Base-by-base conservation (phyloP, 2,888 invertebrate genomes). In the Andrena camellia region DNA sequence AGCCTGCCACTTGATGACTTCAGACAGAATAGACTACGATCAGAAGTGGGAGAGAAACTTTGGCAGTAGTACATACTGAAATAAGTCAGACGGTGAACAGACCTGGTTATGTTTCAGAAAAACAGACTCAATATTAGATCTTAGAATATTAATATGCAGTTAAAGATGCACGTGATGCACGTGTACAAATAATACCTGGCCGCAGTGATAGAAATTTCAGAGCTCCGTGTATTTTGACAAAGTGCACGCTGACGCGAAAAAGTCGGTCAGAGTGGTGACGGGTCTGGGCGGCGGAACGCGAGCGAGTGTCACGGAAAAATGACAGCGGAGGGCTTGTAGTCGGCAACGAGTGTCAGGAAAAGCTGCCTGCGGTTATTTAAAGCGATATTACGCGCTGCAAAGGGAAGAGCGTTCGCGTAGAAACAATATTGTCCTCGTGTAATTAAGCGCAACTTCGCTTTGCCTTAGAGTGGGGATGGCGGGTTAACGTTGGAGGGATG, bases 361-460 rank as follows among this genome's bases (percentile, higher is more conserved):
- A 50, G 20, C 8, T 31, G 70, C 75, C 81, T n/a, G 62, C 42
- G 63, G 82, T 76, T 76, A 72, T 78, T 83, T 80, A 71, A 76
- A 78, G 68, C 67, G 60, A 82, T 75, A 79, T 81, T 74, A 74
- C 81, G 29, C 48, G 73, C 60, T 29, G 63, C 78, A 52, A 83
- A 63, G 72, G 60, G 66, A 42, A 31, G 69, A 81, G 62, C 68
- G 52, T 84, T 54, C 75, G 67, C 82, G 31, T 50, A 78, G 88
- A 82, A 86, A 89, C 88, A 87, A 91, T 90, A 89, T 90, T 89
- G 87, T 86, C 83, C 73, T 52, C 82, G 78, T 85, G 85, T 89
- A 90, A 91, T 91, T 90, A 89, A 83, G 87, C 78, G 82, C 81
- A 83, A 83, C 79, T 85, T 84, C 77, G 79, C 68, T 82, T 81